Conservation (phyloP, 2,797 vertebrate species). For the Graptemys geographica region DNA sequence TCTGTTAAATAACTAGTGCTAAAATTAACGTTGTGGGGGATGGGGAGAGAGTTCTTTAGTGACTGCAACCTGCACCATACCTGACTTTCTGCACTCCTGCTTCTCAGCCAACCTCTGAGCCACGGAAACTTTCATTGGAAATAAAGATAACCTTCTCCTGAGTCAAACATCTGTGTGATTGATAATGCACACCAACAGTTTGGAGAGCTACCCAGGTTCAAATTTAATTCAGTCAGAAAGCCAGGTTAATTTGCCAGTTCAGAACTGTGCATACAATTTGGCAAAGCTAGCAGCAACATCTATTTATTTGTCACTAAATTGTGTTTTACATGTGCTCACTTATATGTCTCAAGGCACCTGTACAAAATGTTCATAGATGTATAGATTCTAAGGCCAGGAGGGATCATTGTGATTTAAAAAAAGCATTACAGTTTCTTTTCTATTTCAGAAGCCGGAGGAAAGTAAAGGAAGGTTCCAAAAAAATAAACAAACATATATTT, state of each 20-base stretch:
- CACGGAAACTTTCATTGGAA: neutral
- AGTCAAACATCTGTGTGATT: rapidly evolving
- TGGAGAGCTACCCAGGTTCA: rapidly evolving
- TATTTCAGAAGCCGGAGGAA: neutral
- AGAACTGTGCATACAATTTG: neutral
- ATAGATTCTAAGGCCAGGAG: neutral
- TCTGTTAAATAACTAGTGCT: neutral
- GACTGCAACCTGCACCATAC: neutral
- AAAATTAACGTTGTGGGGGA: neutral
- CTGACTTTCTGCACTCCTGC: neutral
- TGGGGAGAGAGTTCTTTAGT: neutral
- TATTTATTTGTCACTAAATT: neutral
- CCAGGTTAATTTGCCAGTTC: neutral
- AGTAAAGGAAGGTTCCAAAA: neutral
- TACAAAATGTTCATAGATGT: neutral
- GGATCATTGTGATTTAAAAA: neutral
- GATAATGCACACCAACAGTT: neutral
- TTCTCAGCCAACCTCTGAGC: neutral
- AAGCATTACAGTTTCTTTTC: neutral
- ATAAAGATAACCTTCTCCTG: rapidly evolving
- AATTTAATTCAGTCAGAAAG: neutral
- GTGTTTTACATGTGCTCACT: neutral
- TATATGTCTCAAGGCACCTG: slow-evolving; percentile 4
- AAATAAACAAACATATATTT: neutral
- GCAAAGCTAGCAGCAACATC: neutral